A percentile compares a stretch with the other conserved stretches of the same genome.
These are phyloP conservation scores for Cochlearius cochlearius DNA, from an alignment of 2,113 vertebrate species.

Conservation along the genomic window DNA sequence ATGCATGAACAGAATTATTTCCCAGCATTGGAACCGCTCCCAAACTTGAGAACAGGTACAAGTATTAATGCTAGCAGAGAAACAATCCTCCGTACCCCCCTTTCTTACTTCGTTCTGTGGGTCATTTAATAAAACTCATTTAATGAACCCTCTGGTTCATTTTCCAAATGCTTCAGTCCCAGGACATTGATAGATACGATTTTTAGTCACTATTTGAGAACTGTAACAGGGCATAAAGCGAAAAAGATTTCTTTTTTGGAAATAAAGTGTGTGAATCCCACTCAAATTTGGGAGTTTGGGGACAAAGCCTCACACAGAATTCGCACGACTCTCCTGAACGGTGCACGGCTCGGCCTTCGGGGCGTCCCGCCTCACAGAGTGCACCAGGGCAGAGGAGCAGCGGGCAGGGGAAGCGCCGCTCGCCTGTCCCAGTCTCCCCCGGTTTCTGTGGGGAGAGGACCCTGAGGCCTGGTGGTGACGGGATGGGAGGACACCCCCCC, in stretches of 20 bases:
- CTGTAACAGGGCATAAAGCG: fast-evolving
- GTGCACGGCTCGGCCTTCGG: fast-evolving
- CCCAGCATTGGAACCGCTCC: not conserved
- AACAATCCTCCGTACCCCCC: not conserved
- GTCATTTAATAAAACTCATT: not conserved
- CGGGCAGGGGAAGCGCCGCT: fast-evolving
- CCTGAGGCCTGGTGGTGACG: not conserved
- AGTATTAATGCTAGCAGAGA: not conserved
- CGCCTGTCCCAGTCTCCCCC: fast-evolving
- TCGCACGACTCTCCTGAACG: not conserved
- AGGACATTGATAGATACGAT: not conserved
- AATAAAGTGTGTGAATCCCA: not conserved
- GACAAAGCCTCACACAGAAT: not conserved
- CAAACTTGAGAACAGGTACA: not conserved
- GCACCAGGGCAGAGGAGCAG: not conserved
- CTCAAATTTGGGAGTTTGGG: not conserved
- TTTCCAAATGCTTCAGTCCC: not conserved
- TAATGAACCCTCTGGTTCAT: not conserved
- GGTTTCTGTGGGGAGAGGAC: not conserved
- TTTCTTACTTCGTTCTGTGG: not conserved
- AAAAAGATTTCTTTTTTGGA: not conserved
- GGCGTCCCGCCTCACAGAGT: not conserved
- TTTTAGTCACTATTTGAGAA: not conserved
- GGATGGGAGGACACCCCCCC: not conserved
- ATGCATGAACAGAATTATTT: not conserved